Percentiles rank a stretch among this genome's conserved stretches.
Evolutionary conservation across 2,797 vertebrate genomes (phyloP).

Genomic region (Okamejei kenojei): DNA sequence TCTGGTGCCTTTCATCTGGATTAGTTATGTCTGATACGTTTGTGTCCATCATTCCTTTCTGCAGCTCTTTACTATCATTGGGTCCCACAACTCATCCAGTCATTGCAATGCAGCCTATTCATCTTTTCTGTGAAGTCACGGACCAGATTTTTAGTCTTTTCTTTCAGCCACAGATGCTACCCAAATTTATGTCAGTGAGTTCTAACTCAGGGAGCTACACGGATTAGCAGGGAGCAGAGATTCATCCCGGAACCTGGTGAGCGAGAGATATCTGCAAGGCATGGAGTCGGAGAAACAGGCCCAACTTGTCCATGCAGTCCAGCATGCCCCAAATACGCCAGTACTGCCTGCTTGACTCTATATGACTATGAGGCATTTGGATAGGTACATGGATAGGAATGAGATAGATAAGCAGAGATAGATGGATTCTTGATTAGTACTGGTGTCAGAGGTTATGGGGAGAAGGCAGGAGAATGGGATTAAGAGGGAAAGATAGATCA

Average conservation of each 20-base stretch:
- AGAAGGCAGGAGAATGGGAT: too few relatives aligned
- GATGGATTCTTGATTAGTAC: too few relatives aligned
- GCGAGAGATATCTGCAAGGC: background rate
- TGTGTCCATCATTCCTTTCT: conserved; percentile 33
- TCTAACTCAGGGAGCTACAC: background rate
- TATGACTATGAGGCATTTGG: too few relatives aligned
- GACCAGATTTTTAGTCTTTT: background rate
- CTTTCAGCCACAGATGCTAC: background rate
- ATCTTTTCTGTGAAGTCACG: background rate
- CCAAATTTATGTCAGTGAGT: background rate
- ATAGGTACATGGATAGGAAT: too few relatives aligned
- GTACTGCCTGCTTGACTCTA: too few relatives aligned
- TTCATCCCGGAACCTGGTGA: too few relatives aligned
- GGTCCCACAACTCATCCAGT: conserved; percentile 23
- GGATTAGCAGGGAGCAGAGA: background rate
- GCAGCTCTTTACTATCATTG: conserved; percentile 1
- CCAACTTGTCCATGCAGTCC: too few relatives aligned
- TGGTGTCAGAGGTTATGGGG: too few relatives aligned
- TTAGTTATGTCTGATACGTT: conserved; percentile 9
- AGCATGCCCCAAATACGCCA: too few relatives aligned
- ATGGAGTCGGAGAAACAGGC: too few relatives aligned
- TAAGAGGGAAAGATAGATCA: too few relatives aligned
- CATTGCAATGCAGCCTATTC: background rate
- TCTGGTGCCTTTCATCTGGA: conserved; percentile 35
- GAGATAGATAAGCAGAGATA: too few relatives aligned